Conservation (phyloP, 2,888 invertebrate genomes). For the Microctonus hyperodae region DNA sequence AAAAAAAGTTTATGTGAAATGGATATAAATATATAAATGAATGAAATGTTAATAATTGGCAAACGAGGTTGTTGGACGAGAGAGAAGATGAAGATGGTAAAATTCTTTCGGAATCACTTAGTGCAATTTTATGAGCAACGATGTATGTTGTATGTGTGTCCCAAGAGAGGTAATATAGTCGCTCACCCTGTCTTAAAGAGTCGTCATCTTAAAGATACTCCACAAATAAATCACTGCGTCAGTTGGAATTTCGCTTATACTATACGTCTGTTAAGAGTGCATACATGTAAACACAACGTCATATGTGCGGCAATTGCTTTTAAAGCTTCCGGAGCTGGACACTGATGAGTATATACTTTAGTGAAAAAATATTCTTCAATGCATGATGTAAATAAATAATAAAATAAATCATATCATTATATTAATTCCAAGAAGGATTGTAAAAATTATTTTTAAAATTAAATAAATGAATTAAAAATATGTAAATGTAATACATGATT, state of each 20-base stretch:
- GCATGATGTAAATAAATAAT: too few relatives aligned
- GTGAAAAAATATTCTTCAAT: too few relatives aligned
- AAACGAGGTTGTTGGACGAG: too few relatives aligned
- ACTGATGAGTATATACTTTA: too few relatives aligned
- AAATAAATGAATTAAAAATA: too few relatives aligned
- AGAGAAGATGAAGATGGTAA: conserved; percentile 15
- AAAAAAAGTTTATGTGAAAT: too few relatives aligned
- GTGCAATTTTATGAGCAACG: conserved; percentile 23
- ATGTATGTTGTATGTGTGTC: conserved; percentile 4
- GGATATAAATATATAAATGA: not conserved
- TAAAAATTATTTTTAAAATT: too few relatives aligned
- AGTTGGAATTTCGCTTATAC: conserved; percentile 16
- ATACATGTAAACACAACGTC: not conserved
- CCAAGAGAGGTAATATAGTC: not conserved
- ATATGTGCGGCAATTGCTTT: not conserved
- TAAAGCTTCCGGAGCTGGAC: not conserved
- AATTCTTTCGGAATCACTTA: conserved; percentile 29
- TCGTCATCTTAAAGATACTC: conserved; percentile 17
- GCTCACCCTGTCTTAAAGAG: not conserved
- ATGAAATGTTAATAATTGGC: not conserved
- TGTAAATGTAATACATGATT: not conserved
- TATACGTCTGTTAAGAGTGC: conserved; percentile 14
- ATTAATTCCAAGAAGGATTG: too few relatives aligned
- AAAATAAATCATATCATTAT: too few relatives aligned
- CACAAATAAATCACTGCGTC: conserved; percentile 28